A percentile compares a stretch with the other conserved stretches of the same genome.
These are phyloP conservation scores for Melinaea marsaeus DNA, from an alignment of 2,888 invertebrate genomes.

Conservation along the genomic window DNA sequence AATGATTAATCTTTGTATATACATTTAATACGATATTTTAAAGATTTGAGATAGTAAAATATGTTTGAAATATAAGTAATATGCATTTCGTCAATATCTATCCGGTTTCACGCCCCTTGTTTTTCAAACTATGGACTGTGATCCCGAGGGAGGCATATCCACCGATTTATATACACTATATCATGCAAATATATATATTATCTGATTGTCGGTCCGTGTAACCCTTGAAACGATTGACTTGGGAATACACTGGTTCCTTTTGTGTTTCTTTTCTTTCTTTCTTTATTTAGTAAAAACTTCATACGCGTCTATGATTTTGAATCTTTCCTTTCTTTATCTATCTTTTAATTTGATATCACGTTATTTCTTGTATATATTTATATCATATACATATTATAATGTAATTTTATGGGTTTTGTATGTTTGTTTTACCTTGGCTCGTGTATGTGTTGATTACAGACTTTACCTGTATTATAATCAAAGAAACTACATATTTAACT, in stretches of 20 bases:
- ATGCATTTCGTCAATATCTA: too few relatives aligned
- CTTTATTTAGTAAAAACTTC: slow-evolving; percentile 11
- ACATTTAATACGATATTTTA: too few relatives aligned
- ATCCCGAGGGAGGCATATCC: slow-evolving; percentile 57
- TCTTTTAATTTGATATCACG: slow-evolving; percentile 28
- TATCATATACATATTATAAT: slow-evolving; percentile 72
- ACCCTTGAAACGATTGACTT: slow-evolving; percentile 64
- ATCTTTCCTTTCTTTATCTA: too few relatives aligned
- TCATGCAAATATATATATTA: slow-evolving; percentile 64
- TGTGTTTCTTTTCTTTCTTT: slow-evolving; percentile 29
- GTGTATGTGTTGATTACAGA: too few relatives aligned
- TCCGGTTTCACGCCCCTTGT: slow-evolving; percentile 17
- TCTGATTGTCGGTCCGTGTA: slow-evolving; percentile 55
- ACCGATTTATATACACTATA: slow-evolving; percentile 67
- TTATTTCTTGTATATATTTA: slow-evolving; percentile 57
- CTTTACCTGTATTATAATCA: too few relatives aligned
- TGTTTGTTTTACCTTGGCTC: slow-evolving; percentile 46
- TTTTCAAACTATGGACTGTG: slow-evolving; percentile 44
- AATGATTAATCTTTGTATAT: too few relatives aligned
- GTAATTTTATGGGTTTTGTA: slow-evolving; percentile 65
- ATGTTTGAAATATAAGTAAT: too few relatives aligned
- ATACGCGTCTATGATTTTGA: too few relatives aligned
- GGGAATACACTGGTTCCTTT: slow-evolving; percentile 63
- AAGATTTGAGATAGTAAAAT: too few relatives aligned
- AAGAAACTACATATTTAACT: too few relatives aligned